Evolutionary conservation across 2,797 vertebrate genomes (phyloP), one percentile per base, ranked within the genome.

Genomic region (Lepus oiostolus): DNA sequence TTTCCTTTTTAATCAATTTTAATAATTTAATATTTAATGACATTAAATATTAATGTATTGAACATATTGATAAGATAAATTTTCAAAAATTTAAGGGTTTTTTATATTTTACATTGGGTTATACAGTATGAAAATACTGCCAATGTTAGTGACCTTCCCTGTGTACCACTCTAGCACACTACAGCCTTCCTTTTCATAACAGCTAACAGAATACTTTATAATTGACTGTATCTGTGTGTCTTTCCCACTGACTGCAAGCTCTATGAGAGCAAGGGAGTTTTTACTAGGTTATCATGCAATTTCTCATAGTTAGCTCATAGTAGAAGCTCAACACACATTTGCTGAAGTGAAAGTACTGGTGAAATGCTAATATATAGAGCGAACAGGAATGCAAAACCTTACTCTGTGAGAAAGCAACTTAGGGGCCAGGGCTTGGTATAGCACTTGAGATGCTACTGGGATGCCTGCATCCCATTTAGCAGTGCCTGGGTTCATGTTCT

Each of bases 1-100:
- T 67, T 81, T 85, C 52, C 70, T 52, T 77, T 85, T 89, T 60
- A 76, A 94, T 94, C 76, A 86, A 65, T 47, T 47, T 47, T 47
- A 47, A 47, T 47, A 9, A 47, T 47, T 47, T 47, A 47, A 47
- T 47, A 47, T 47, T 47, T 47, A 47, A 47, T 47, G 9, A 47
- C 42, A 42, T 42, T 42, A 42, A 42, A 42, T 42, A 85, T 8
- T 86, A 67, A 68, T 63, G 65, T 22, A 74, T 19, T 68, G 19
- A 70, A 52, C 38, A 52, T 16, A 88, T 22, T 74, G 65, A 75
- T 67, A 84, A 89, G 63, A 85, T 38, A 89, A 26, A 83, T 83
- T 67, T 62, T 50, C 19, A 52, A 62, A 85, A 76, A 63, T 22
- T 82, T 68, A 71, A 80, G 17, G 54, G 54, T 58, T 16, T 58